Conservation (phyloP, 2,888 invertebrate genomes). For the Eubasilissa splendida region DNA sequence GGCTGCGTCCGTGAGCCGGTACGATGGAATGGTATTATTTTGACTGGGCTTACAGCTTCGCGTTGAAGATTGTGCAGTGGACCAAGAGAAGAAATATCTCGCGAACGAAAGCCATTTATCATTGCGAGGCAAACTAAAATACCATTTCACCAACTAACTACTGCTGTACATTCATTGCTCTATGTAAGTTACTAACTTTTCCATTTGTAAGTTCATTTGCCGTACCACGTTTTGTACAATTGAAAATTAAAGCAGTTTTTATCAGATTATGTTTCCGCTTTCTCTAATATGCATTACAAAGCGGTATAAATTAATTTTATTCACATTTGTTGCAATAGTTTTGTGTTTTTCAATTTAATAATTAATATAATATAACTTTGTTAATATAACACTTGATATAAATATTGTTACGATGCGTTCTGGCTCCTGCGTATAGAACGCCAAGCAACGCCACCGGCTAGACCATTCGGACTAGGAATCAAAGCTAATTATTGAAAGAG, state of each 20-base stretch:
- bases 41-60: constrained; percentile 1
- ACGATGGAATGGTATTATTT: not conserved
- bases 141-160: constrained; percentile 8
- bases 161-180: not conserved
- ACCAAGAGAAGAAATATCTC: constrained; percentile 9
- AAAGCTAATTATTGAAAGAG: too few species aligned
- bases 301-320: too few species aligned
- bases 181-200: constrained; percentile 15
- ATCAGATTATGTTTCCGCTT: not conserved
- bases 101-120: constrained; percentile 1
- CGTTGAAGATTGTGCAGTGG: not conserved
- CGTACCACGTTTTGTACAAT: not conserved
- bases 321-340: too few species aligned
- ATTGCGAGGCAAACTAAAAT: constrained; percentile 14
- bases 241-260: not conserved
- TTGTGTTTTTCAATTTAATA: too few species aligned
- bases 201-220: constrained; percentile 15
- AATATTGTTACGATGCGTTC: too few species aligned
- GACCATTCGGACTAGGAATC: too few species aligned
- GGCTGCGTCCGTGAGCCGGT: too few species aligned
- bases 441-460: too few species aligned
- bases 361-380: too few species aligned
- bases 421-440: too few species aligned
- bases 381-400: too few species aligned
- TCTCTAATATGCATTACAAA: too few species aligned